A percentile compares a stretch with the other conserved stretches of the same genome.
These are phyloP conservation scores for Microplitis mediator DNA, from an alignment of 1,140 invertebrate species.

Conservation along the genomic window DNA sequence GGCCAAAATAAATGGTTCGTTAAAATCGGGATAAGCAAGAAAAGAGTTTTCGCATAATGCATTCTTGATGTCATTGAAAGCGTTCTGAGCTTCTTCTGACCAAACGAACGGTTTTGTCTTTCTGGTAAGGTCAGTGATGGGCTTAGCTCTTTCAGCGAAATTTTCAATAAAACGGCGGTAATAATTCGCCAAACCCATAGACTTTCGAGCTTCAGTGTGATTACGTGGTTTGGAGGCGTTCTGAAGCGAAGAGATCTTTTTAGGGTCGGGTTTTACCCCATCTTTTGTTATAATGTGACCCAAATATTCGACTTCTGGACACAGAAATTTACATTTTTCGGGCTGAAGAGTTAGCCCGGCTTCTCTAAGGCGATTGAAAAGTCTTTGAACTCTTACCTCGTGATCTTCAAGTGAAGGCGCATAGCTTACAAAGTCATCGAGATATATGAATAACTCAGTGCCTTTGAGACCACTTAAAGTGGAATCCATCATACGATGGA, in stretches of 20 bases:
- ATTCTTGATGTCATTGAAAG: too few relatives aligned
- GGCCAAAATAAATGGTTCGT: too few relatives aligned
- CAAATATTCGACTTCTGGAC: slow-evolving; percentile 41
- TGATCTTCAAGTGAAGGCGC: background rate
- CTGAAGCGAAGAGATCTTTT: background rate
- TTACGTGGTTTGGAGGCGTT: background rate
- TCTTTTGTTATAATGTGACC: slow-evolving; percentile 20
- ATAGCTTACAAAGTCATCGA: slow-evolving; percentile 36
- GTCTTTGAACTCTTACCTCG: background rate
- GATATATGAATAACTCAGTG: slow-evolving; percentile 22
- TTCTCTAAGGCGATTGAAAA: background rate
- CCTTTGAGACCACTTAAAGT: background rate
- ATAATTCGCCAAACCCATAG: background rate
- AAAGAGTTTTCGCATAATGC: too few relatives aligned
- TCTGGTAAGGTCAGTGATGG: background rate
- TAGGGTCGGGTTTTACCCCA: background rate
- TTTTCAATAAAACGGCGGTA: background rate
- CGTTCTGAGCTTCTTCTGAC: too few relatives aligned
- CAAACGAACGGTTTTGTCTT: too few relatives aligned
- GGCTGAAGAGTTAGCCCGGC: slow-evolving; percentile 4
- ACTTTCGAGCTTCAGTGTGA: background rate
- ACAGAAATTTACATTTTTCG: slow-evolving; percentile 20
- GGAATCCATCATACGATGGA: slow-evolving; percentile 21
- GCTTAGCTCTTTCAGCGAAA: background rate
- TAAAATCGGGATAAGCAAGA: too few relatives aligned